Evolutionary conservation across 2,797 vertebrate genomes (phyloP).

Genomic region (Schizopygopsis pylzovi): DNA sequence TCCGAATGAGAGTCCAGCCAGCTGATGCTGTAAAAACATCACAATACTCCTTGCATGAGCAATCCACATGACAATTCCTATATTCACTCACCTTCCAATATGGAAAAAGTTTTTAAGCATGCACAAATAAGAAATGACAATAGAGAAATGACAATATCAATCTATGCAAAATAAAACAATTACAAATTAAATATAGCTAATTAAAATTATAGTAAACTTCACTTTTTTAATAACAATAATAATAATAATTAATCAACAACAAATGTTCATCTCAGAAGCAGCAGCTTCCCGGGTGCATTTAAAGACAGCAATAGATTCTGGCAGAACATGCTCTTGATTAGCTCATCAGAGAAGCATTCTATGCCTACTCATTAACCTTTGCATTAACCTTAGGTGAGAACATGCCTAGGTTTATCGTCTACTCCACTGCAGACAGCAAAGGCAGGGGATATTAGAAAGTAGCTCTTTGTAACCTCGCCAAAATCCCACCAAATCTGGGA

Average conservation of each 20-base stretch:
- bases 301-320: neutral
- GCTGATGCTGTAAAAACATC: neutral
- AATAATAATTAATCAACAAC: neutral
- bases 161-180: no score
- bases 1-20: neutral
- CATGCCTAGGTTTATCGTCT: slow-evolving; percentile 20
- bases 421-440: slow-evolving; percentile 6
- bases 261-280: neutral
- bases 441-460: slow-evolving; percentile 23
- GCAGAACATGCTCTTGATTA: slow-evolving; percentile 30
- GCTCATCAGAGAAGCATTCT: slow-evolving; percentile 33
- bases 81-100: neutral
- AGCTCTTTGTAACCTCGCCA: slow-evolving; percentile 28
- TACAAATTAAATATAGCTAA: neutral
- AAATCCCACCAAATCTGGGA: slow-evolving; percentile 52
- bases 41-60: neutral
- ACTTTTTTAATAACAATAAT: neutral
- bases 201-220: neutral
- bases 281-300: neutral
- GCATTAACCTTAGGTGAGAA: slow-evolving; percentile 35
- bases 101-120: neutral
- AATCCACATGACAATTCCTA: neutral
- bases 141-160: neutral
- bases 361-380: slow-evolving; percentile 30
- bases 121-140: neutral